Evolutionary conservation across 2,797 vertebrate species (phyloP).

Genomic region (Somateria mollissima): DNA sequence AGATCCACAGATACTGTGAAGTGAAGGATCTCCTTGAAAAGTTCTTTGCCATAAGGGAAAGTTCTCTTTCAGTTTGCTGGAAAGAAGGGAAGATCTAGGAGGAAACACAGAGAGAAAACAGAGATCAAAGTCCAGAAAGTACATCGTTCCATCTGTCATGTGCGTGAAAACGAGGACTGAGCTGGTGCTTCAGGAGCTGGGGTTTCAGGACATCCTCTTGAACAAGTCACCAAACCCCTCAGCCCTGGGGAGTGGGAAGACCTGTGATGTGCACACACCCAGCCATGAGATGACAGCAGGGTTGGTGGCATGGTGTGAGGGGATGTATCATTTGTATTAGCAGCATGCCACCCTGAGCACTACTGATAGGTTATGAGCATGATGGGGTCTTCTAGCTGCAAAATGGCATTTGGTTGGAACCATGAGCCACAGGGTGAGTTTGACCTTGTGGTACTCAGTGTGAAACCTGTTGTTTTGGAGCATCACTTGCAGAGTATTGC

Average conservation of each 20-base stretch:
- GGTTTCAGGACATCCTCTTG: not conserved
- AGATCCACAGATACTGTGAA: not conserved
- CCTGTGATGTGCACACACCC: rapidly evolving
- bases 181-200: not conserved
- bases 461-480: not conserved
- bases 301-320: not conserved
- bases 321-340: not conserved
- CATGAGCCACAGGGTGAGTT: not conserved
- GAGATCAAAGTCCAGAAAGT: not conserved
- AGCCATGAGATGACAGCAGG: rapidly evolving
- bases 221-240: not conserved
- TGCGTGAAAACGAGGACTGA: not conserved
- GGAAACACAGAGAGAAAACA: not conserved
- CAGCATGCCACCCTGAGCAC: not conserved
- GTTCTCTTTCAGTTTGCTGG: not conserved
- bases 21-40: not conserved
- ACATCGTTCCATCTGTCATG: not conserved
- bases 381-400: not conserved
- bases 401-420: not conserved
- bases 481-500: not conserved
- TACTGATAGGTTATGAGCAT: too few species aligned
- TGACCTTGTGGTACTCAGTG: not conserved
- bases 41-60: too few species aligned
- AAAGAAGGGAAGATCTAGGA: not conserved
- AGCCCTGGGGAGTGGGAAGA: not conserved